Evolutionary conservation across 2,888 invertebrate species (phyloP), one percentile per base, ranked within the genome.

Genomic region (Pristionchus fissidentatus): DNA sequence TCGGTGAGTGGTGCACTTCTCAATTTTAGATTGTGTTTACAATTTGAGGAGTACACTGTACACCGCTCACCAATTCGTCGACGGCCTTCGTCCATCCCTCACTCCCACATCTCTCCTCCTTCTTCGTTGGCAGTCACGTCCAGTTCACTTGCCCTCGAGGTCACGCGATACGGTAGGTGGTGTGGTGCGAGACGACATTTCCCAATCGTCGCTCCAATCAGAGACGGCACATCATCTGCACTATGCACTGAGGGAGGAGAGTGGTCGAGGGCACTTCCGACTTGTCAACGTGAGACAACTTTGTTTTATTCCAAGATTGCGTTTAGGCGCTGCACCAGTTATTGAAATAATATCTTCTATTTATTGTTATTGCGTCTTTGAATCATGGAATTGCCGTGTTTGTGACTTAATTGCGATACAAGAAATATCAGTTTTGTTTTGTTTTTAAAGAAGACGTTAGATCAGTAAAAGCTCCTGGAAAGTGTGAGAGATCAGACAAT

Each of bases 61-160:
- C 86, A 8, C 86, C 86, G 1, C 89, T 90, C 22, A 73, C 83
- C 29, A 86, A 87, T 46, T 86, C 87, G 13, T 82, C 87, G 35
- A 83, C 86, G 35, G 84, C 88, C 32, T 86, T 87, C 83, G 86
- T 88, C 35, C 86, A 89, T 83, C 84, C 88, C 15, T 87, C 89
- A 41, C 87, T 86, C 13, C 84, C 87, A 13, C 85, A 88, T 43
- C 84, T 88, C 19, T 87, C 88, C 35, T 81, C 84, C 32, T 78
- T 87, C 70, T 88, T 86, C 83, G 75, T 89, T 19, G 92, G 92
- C 15, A 88, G 90, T 15, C 86, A 88, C 38, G 90, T 90, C 15
- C 92, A 92, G 60, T 92, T 92, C 82, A 89, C 91, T 0, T 92
- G 92, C 75, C 85, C 90, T 0, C 32, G 85, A 4, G 92, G 91